phyloP scores from a whole-genome alignment of 2,888 invertebrate species.

The Isotomurus palustris region DNA sequence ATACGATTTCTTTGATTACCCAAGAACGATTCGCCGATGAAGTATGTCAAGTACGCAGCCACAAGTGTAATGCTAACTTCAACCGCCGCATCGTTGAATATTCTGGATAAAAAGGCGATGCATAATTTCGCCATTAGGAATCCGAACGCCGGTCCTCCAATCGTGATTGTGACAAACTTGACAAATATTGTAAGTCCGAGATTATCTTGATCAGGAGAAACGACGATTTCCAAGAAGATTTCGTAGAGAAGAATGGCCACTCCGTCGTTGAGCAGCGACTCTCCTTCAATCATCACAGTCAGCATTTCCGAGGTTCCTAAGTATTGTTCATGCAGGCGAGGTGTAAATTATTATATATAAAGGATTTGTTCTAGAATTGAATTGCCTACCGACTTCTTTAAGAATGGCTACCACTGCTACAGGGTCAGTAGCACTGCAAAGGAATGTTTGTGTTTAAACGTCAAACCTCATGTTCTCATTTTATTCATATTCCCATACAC shows the following conservation, averaged over 20 bases:
- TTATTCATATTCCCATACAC: too few relatives aligned
- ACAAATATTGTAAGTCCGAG: slow-evolving; percentile 13
- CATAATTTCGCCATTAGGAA: slow-evolving; percentile 50
- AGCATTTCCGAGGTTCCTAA: slow-evolving; percentile 48
- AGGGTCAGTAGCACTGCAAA: neutral
- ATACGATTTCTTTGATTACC: neutral
- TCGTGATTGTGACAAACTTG: slow-evolving; percentile 24
- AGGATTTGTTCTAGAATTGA: neutral
- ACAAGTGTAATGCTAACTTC: slow-evolving; percentile 52
- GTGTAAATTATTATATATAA: neutral
- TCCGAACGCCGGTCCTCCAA: slow-evolving; percentile 47
- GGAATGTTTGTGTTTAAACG: neutral
- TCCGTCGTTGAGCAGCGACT: slow-evolving; percentile 54
- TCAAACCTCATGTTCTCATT: too few relatives aligned
- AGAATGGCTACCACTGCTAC: slow-evolving; percentile 52
- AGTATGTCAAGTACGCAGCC: slow-evolving; percentile 52
- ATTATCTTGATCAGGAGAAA: neutral
- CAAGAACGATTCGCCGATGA: slow-evolving; percentile 45
- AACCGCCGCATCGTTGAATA: slow-evolving; percentile 51
- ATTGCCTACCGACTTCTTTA: slow-evolving; percentile 49
- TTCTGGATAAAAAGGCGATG: slow-evolving; percentile 48
- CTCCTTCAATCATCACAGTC: slow-evolving; percentile 52
- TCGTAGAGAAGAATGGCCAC: slow-evolving; percentile 44
- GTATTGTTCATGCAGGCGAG: neutral
- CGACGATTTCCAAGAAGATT: slow-evolving; percentile 26